These are phyloP conservation scores for Geotrupes spiniger DNA, from an alignment of 2,888 invertebrate species.

Conservation along the genomic window DNA sequence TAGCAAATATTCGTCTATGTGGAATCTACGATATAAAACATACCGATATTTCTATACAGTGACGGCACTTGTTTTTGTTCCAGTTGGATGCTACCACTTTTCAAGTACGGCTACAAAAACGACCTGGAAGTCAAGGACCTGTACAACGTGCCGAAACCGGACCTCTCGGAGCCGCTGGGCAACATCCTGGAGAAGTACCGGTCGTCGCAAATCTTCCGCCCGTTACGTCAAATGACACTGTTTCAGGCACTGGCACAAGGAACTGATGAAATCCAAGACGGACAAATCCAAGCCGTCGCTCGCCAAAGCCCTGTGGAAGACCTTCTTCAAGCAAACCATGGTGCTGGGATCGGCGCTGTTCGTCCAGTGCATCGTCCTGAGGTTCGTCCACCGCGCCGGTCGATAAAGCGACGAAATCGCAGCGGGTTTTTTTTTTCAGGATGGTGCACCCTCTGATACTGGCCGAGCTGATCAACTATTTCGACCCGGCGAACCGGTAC, in stretches of 20 bases:
- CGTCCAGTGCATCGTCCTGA: conserved; percentile 58
- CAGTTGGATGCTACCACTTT: conserved; percentile 68
- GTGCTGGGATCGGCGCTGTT: conserved; percentile 59
- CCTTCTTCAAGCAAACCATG: conserved; percentile 61
- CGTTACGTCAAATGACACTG: neutral
- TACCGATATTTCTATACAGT: no score
- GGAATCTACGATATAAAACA: no score
- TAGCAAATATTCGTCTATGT: no score
- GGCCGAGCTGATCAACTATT: conserved; percentile 63
- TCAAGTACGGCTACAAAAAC: conserved; percentile 61
- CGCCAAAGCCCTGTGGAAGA: conserved; percentile 57
- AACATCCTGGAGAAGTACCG: conserved; percentile 60
- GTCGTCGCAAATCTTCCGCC: neutral
- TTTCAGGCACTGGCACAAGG: conserved; percentile 59
- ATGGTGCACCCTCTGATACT: conserved; percentile 61
- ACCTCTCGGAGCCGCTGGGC: conserved; percentile 64
- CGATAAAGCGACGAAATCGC: conserved; percentile 4
- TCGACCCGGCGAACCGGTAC: conserved; percentile 55
- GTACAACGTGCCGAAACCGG: conserved; percentile 60
- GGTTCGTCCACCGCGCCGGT: conserved; percentile 51
- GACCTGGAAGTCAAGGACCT: conserved; percentile 65
- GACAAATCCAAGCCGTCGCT: conserved; percentile 59
- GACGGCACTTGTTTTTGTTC: conserved; percentile 28
- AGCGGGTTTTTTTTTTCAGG: conserved; percentile 53
- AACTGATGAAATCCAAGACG: conserved; percentile 53